Evolutionary conservation across 64 coral and sea anemone genomes (phyloP), one percentile per base, ranked within the genome.

Genomic region (Dendronephthya gigantea): DNA sequence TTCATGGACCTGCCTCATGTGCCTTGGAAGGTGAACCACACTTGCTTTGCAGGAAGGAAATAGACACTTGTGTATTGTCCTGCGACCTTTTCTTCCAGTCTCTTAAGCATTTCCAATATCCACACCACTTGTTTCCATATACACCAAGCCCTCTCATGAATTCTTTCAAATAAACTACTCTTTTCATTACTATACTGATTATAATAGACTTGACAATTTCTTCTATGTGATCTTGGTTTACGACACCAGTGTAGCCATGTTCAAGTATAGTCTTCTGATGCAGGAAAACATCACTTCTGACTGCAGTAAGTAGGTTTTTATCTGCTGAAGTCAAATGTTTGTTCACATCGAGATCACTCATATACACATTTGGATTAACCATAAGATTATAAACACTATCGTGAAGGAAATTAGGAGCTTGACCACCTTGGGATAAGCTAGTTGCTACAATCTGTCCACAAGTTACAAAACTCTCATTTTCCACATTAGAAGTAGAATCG

Each of bases 401-500:
- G 0, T 84, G 35, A 10, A 90, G 83, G 37, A 90, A 75, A 35
- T 83, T 35, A 34, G 88, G 82, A 25, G 88, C 82, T 70, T 41
- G 83, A 22, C 88, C 83, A 79, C 83, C 88, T 81, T 90, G 83
- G 65, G 88, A 55, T 36, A 90, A 39, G 48, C 88, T 90, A 35
- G 66, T 27, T 49, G 47, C 88, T 16, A 85, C 62, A 81, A 90
- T 90, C 15, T 90, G 27, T 52, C 88, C 88, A 85, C 82, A 85
- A 36, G 68, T 38, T 28, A 33, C 31, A 19, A 74, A 90, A 49
- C 27, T 19, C 33, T 35, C 82, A 85, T 85, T 90, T 17, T 90
- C n/a, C n/a, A n/a, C n/a, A n/a, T n/a, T n/a, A n/a, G n/a, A n/a
- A n/a, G n/a, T n/a, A n/a, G n/a, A n/a, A 83, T 0, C 84, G 22